These are phyloP conservation scores for Abscondita cerata DNA, from an alignment of 2,888 invertebrate species.

Conservation along the genomic window DNA sequence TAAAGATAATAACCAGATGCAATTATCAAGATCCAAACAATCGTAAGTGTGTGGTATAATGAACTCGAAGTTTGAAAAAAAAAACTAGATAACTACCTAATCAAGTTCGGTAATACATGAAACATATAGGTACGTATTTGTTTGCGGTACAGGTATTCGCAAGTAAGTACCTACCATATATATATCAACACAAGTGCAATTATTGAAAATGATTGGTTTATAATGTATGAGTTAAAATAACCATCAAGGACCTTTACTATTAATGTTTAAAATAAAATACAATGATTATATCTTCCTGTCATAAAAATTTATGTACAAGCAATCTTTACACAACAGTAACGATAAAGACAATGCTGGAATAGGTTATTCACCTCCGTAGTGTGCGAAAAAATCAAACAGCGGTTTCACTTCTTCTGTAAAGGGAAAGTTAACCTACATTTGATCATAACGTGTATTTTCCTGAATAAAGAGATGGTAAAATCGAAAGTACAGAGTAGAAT, in stretches of 20 bases:
- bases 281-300: slow-evolving; percentile 9
- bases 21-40: too few relatives aligned
- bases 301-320: slow-evolving; percentile 35
- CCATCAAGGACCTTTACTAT: slow-evolving; percentile 12
- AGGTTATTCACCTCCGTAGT: slow-evolving; percentile 58
- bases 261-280: slow-evolving; percentile 9
- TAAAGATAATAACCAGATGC: too few relatives aligned
- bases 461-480: slow-evolving; percentile 43
- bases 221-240: neutral
- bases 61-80: too few relatives aligned
- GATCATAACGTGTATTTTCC: slow-evolving; percentile 42
- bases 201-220: too few relatives aligned
- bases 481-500: slow-evolving; percentile 43
- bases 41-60: too few relatives aligned
- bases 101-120: too few relatives aligned
- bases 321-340: slow-evolving; percentile 54
- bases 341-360: slow-evolving; percentile 51
- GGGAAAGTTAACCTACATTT: slow-evolving; percentile 60
- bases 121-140: too few relatives aligned
- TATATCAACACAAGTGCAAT: too few relatives aligned
- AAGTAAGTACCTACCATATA: too few relatives aligned
- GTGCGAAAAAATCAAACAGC: slow-evolving; percentile 57
- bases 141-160: too few relatives aligned
- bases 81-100: too few relatives aligned
- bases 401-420: slow-evolving; percentile 58